Evolutionary conservation across 1,140 invertebrate genomes (phyloP).

Genomic region (Calephelis virginiensis): DNA sequence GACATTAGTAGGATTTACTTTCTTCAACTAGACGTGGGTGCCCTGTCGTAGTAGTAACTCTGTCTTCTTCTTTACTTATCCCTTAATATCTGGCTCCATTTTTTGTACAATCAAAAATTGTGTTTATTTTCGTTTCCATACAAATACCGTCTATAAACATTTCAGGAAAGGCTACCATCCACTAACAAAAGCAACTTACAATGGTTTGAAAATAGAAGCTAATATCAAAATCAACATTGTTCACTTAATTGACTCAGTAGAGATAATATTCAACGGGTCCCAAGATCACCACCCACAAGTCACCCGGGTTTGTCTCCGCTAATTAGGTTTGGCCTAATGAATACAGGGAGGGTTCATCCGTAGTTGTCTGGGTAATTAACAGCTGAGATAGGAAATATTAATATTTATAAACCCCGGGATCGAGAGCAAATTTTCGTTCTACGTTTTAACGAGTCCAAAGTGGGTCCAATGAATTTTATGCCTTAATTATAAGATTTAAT

Average conservation of each 20-base stretch:
- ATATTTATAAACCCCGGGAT: constrained; percentile 66
- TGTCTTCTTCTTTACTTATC: too few species aligned
- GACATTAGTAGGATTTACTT: too few species aligned
- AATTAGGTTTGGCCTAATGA: constrained; percentile 71
- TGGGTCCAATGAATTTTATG: constrained; percentile 60
- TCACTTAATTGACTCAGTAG: constrained; percentile 22
- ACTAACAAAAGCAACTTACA: neutral
- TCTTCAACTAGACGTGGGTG: too few species aligned
- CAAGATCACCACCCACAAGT: constrained; percentile 49
- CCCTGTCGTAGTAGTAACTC: too few species aligned
- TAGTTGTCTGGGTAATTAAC: constrained; percentile 74
- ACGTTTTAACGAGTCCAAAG: constrained; percentile 51
- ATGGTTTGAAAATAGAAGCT: constrained; percentile 5
- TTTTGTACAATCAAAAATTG: too few species aligned
- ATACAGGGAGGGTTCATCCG: constrained; percentile 68
- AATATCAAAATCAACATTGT: constrained; percentile 17
- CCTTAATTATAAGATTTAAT: constrained; percentile 42
- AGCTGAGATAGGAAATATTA: constrained; percentile 75
- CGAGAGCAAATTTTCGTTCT: constrained; percentile 61
- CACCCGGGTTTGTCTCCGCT: constrained; percentile 56
- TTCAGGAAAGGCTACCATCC: too few species aligned
- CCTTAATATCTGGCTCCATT: too few species aligned
- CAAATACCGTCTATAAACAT: too few species aligned
- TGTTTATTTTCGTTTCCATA: too few species aligned
- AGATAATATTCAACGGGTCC: constrained; percentile 45